Evolutionary conservation across 1,140 invertebrate genomes (phyloP).

Genomic region (Geopemphigus sp.): DNA sequence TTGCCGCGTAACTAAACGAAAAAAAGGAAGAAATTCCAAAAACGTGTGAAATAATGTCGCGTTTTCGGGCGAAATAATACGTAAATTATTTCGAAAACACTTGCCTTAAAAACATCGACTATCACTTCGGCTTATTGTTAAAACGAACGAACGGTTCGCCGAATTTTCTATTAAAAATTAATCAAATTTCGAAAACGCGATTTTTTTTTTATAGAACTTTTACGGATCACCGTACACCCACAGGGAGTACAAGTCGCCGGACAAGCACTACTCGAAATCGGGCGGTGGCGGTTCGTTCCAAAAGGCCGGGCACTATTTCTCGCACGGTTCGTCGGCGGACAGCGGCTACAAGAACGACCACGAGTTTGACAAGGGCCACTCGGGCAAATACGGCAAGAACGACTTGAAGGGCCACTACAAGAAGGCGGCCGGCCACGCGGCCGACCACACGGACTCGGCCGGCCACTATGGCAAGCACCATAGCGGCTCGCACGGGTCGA

Average conservation of each 20-base stretch:
- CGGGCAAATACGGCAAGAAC: conserved; percentile 53
- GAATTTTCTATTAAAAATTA: no score
- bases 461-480: conserved; percentile 57
- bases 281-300: conserved; percentile 56
- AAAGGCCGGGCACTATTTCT: conserved; percentile 58
- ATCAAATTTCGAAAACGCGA: no score
- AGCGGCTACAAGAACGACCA: conserved; percentile 61
- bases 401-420: conserved; percentile 52
- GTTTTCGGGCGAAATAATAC: no score
- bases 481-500: conserved; percentile 55
- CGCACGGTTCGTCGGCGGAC: conserved; percentile 60
- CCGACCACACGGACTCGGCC: conserved; percentile 51
- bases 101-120: no score
- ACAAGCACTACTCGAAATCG: conserved; percentile 53
- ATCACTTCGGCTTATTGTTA: no score
- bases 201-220: conserved; percentile 8
- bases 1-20: no score
- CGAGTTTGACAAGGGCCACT: conserved; percentile 54
- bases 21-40: no score
- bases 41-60: no score
- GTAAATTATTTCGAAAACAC: no score
- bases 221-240: conserved; percentile 32
- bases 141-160: no score
- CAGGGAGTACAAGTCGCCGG: conserved; percentile 38
- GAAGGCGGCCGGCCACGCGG: conserved; percentile 51